A percentile compares a stretch with the other conserved stretches of the same genome.
These are phyloP conservation scores for Smutsia temminckii DNA, from an alignment of 2,797 vertebrate species.

Conservation along the genomic window DNA sequence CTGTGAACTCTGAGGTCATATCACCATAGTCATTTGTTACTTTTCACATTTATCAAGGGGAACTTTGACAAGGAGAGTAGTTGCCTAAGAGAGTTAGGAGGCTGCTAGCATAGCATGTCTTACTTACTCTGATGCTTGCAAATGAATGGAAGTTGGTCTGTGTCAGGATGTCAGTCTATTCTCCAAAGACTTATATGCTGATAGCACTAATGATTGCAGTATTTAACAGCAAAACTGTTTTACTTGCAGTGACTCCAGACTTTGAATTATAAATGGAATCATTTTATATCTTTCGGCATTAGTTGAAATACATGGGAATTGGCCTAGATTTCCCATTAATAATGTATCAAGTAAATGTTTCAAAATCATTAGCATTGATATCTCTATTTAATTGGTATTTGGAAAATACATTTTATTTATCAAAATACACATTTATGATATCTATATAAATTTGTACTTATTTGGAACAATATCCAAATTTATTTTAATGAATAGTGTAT, in stretches of 20 bases:
- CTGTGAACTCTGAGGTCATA: not conserved
- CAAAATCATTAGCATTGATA: constrained; percentile 60
- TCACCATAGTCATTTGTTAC: not conserved
- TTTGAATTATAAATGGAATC: constrained; percentile 70
- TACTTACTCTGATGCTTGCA: not conserved
- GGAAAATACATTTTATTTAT: constrained; percentile 66
- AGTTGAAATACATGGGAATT: constrained; percentile 64
- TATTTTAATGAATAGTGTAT: not conserved
- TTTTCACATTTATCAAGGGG: not conserved
- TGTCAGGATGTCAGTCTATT: constrained; percentile 51
- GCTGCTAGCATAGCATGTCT: constrained; percentile 64
- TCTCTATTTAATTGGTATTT: constrained; percentile 66
- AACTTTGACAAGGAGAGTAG: not conserved
- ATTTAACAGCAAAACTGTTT: constrained; percentile 75
- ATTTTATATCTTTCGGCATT: constrained; percentile 69
- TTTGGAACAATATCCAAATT: constrained; percentile 26
- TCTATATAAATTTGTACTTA: not conserved
- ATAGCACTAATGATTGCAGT: constrained; percentile 67
- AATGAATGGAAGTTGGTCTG: constrained; percentile 62
- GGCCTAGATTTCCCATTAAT: constrained; percentile 62
- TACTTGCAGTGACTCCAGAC: constrained; percentile 60
- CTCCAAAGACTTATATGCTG: constrained; percentile 60
- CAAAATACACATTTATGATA: constrained; percentile 46
- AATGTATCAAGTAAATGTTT: constrained; percentile 61
- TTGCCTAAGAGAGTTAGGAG: constrained; percentile 37